These are phyloP conservation scores for Megalops atlanticus DNA, from an alignment of 2,113 vertebrate genomes.

Conservation along the genomic window DNA sequence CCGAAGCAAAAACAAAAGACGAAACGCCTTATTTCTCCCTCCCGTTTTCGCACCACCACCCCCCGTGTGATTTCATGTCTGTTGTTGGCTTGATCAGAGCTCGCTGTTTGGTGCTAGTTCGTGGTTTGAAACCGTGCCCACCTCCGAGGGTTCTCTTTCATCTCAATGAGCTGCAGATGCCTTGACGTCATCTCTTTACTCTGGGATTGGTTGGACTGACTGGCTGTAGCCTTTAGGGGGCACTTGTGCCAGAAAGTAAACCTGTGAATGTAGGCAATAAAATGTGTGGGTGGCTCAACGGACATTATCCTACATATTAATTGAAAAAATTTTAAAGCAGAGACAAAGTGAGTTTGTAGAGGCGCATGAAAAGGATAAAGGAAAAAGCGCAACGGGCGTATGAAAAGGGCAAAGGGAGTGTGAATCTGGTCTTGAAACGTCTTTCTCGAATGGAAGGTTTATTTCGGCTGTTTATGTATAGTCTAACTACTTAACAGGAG, in stretches of 20 bases:
- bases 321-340: neutral
- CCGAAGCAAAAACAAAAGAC: neutral
- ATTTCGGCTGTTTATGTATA: too few species aligned
- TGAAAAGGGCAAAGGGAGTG: too few species aligned
- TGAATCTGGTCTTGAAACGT: too few species aligned
- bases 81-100: conserved; percentile 31
- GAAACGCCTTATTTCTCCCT: conserved; percentile 23
- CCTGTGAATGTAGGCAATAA: conserved; percentile 8
- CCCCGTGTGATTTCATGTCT: conserved; percentile 18
- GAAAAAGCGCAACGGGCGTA: too few species aligned
- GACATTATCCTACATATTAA: neutral
- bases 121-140: conserved; percentile 43
- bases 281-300: conserved; percentile 1
- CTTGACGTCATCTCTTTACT: conserved; percentile 77
- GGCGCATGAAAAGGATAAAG: too few species aligned
- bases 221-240: conserved; percentile 66
- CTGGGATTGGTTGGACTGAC: conserved; percentile 70
- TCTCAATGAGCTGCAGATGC: conserved; percentile 77
- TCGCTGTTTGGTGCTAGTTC: conserved; percentile 34
- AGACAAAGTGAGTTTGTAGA: too few species aligned
- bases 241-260: conserved; percentile 20
- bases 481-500: too few species aligned
- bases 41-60: conserved; percentile 19
- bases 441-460: too few species aligned
- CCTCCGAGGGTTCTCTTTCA: conserved; percentile 69